phyloP scores from a whole-genome alignment of 1,140 invertebrate species.

The Psix sp. region DNA sequence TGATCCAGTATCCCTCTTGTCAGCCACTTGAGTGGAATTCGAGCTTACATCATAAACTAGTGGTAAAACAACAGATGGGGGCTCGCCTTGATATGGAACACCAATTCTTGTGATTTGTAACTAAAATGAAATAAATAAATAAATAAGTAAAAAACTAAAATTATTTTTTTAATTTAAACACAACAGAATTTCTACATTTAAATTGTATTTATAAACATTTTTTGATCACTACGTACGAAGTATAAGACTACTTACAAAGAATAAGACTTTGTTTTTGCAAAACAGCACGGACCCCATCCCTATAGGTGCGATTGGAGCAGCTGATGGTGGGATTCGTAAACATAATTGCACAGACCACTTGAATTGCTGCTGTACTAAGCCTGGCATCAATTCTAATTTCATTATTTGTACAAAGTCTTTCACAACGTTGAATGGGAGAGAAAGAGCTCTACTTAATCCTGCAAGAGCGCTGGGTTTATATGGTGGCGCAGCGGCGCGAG shows the following conservation, averaged over 20 bases:
- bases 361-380: constrained; percentile 80
- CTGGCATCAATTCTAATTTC: constrained; percentile 86
- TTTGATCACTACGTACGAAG: too few relatives aligned
- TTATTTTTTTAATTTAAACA: constrained; percentile 1
- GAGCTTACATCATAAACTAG: constrained; percentile 91
- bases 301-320: constrained; percentile 88
- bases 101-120: constrained; percentile 89
- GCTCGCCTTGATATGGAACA: constrained; percentile 81
- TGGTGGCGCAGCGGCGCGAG: constrained; percentile 88
- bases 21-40: constrained; percentile 91
- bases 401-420: constrained; percentile 95
- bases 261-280: constrained; percentile 90
- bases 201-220: too few relatives aligned
- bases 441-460: constrained; percentile 89
- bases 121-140: constrained; percentile 75
- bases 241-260: constrained; percentile 85
- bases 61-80: constrained; percentile 89
- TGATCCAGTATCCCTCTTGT: constrained; percentile 83
- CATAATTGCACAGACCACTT: constrained; percentile 94
- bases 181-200: too few relatives aligned
- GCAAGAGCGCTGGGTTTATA: constrained; percentile 92
- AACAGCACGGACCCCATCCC: constrained; percentile 90
- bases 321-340: constrained; percentile 91
- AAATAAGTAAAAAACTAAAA: constrained; percentile 2
- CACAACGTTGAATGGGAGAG: constrained; percentile 88